Conservation (phyloP, 2,113 vertebrate genomes). For the Anser cygnoides region DNA sequence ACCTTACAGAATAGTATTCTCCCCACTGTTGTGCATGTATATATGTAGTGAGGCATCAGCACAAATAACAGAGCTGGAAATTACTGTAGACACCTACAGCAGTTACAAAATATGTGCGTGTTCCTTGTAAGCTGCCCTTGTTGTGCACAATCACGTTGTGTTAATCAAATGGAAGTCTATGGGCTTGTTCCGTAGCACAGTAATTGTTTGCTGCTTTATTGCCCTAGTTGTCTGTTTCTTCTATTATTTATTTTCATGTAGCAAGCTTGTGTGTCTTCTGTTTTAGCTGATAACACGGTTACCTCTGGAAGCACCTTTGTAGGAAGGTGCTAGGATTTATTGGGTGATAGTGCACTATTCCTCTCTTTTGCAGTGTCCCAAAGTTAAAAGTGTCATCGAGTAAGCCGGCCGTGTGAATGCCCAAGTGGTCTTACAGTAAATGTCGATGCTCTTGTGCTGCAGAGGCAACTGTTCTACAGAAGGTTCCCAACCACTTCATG, state of each 20-base stretch:
- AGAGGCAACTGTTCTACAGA: not conserved
- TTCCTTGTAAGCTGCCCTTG: not conserved
- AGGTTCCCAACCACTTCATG: fast-evolving
- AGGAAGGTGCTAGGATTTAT: not conserved
- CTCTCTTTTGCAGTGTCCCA: not conserved
- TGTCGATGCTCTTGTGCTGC: not conserved
- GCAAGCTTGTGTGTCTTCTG: not conserved
- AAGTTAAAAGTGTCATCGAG: not conserved
- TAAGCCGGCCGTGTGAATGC: not conserved
- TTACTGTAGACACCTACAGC: not conserved
- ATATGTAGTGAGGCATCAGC: not conserved
- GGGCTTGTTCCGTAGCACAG: not conserved
- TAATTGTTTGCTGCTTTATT: not conserved
- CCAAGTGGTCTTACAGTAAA: fast-evolving
- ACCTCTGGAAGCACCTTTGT: not conserved
- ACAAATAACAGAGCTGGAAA: not conserved
- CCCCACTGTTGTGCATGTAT: conserved; percentile 4
- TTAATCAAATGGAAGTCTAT: not conserved
- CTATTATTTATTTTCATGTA: not conserved
- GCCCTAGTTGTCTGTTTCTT: not conserved
- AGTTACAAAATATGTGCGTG: not conserved
- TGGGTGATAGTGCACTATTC: not conserved
- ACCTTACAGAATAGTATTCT: not conserved
- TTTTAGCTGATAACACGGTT: not conserved
- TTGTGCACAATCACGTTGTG: not conserved